These are phyloP conservation scores for Anthopleura sola DNA, from an alignment of 64 coral and sea anemone genomes.

Conservation along the genomic window DNA sequence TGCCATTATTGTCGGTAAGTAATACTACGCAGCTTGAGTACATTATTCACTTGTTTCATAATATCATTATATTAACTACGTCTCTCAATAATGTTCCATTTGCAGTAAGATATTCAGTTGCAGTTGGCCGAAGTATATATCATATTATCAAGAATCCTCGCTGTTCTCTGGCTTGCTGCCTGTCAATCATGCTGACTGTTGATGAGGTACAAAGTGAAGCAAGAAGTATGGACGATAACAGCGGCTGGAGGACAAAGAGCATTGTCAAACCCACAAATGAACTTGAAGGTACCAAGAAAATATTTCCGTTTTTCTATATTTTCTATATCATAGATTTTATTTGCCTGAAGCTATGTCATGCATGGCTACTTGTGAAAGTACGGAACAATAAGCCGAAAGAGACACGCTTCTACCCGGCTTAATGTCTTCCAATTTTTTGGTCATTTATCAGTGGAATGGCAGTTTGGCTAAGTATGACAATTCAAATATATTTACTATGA, in stretches of 20 bases:
- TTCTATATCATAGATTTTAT: too few species aligned
- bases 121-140: not conserved
- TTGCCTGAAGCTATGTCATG: too few species aligned
- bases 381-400: too few species aligned
- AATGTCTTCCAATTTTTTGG: too few species aligned
- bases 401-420: too few species aligned
- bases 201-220: conserved; percentile 14
- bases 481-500: too few species aligned
- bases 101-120: conserved; percentile 1
- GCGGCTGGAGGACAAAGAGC: not conserved
- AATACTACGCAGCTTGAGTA: not conserved
- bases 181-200: conserved; percentile 2
- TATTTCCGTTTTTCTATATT: too few species aligned
- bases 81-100: not conserved
- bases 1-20: conserved; percentile 30
- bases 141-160: not conserved
- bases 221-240: not conserved
- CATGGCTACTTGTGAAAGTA: too few species aligned
- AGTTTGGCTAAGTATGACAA: too few species aligned
- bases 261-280: not conserved
- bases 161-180: conserved; percentile 4
- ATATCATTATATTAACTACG: not conserved
- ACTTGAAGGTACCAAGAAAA: not conserved
- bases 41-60: too few species aligned
- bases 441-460: too few species aligned